phyloP scores from a whole-genome alignment of 2,888 invertebrate genomes.

The Archips xylosteana region DNA sequence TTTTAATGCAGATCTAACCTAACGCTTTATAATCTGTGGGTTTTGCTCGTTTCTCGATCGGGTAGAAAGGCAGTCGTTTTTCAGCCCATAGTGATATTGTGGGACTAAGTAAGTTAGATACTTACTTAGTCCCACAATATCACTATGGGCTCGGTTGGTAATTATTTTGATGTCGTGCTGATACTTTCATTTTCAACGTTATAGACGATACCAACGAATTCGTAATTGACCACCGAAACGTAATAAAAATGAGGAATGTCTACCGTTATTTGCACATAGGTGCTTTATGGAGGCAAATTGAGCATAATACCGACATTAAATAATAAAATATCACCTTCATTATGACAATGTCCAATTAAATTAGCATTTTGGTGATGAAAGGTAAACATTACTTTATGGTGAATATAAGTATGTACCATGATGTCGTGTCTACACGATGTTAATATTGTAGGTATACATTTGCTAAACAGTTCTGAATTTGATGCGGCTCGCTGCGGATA shows the following conservation, averaged over 20 bases:
- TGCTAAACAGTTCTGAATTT: conserved; percentile 4
- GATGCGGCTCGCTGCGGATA: conserved; percentile 10
- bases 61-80: not conserved
- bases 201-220: conserved; percentile 14
- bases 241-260: conserved; percentile 18
- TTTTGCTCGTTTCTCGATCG: not conserved
- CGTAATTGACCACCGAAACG: conserved; percentile 16
- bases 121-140: too few relatives aligned
- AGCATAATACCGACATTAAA: conserved; percentile 13
- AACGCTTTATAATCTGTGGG: not conserved
- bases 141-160: not conserved
- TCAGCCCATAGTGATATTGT: not conserved
- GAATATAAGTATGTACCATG: not conserved
- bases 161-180: not conserved
- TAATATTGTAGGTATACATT: not conserved
- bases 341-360: not conserved
- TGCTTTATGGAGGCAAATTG: conserved; percentile 18
- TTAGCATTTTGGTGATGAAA: not conserved
- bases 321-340: conserved; percentile 1
- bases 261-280: conserved; percentile 25
- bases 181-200: conserved; percentile 14
- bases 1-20: not conserved
- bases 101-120: not conserved
- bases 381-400: not conserved
- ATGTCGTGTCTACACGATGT: conserved; percentile 1